A percentile compares a stretch with the other conserved stretches of the same genome.
These are phyloP conservation scores for Parelbella ahira DNA, from an alignment of 2,888 invertebrate species.

Conservation along the genomic window DNA sequence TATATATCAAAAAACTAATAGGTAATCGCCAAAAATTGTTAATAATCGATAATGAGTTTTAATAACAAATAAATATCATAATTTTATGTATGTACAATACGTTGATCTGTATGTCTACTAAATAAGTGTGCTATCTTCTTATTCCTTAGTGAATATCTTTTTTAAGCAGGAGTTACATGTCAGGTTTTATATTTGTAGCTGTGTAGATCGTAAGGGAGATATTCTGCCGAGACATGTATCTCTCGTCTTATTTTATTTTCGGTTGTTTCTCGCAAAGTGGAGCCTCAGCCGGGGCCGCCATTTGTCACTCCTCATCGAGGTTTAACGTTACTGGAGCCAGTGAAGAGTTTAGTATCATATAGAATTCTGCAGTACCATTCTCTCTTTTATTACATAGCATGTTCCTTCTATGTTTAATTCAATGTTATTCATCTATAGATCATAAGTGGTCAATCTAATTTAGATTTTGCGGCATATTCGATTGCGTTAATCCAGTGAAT, in stretches of 20 bases:
- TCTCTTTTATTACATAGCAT: no score
- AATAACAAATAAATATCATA: no score
- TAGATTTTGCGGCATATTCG: constrained; percentile 5
- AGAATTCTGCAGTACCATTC: constrained; percentile 10
- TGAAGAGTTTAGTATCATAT: constrained; percentile 25
- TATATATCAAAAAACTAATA: no score
- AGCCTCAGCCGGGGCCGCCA: constrained; percentile 6
- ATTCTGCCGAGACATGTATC: constrained; percentile 14
- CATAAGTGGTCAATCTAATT: constrained; percentile 6
- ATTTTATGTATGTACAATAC: no score
- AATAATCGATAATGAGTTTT: no score
- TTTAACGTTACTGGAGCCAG: constrained; percentile 32
- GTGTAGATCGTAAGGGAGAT: constrained; percentile 22
- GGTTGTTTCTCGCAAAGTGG: constrained; percentile 14
- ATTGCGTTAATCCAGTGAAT: no score
- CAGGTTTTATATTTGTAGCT: constrained; percentile 16
- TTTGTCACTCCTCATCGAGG: constrained; percentile 32
- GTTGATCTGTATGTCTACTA: no score
- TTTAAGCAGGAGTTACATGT: constrained; percentile 11
- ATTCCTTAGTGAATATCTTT: constrained; percentile 3
- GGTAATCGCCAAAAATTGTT: no score
- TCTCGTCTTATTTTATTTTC: constrained; percentile 12
- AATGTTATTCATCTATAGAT: constrained; percentile 11
- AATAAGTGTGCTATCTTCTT: no score
- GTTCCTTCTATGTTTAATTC: not conserved